phyloP scores from a whole-genome alignment of 2,888 invertebrate genomes.

The Melipona beecheii region DNA sequence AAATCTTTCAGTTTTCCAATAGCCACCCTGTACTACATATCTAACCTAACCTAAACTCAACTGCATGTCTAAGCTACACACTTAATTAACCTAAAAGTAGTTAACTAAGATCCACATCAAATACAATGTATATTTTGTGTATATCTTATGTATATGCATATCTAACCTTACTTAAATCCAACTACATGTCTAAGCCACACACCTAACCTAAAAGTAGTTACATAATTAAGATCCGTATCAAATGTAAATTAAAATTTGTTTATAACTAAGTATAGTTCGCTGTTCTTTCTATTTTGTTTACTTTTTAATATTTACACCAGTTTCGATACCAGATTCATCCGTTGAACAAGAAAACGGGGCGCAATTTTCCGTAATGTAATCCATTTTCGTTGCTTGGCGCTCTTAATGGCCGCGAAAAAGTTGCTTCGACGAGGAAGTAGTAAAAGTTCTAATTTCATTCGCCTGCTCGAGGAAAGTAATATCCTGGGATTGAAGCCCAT shows the following conservation, averaged over 20 bases:
- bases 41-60: too few relatives aligned
- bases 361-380: constrained; percentile 48
- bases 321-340: constrained; percentile 17
- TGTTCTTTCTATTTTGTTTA: background rate
- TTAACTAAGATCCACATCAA: too few relatives aligned
- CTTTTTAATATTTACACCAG: constrained; percentile 9
- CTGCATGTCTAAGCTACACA: too few relatives aligned
- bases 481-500: constrained; percentile 31
- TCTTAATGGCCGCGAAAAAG: constrained; percentile 37
- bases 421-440: constrained; percentile 33
- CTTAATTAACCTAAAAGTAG: too few relatives aligned
- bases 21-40: too few relatives aligned
- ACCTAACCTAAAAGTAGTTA: too few relatives aligned
- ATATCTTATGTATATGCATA: too few relatives aligned
- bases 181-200: too few relatives aligned
- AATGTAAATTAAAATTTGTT: background rate
- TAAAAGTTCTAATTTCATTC: constrained; percentile 51
- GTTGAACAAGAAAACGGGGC: constrained; percentile 3
- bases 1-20: too few relatives aligned
- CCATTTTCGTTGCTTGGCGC: constrained; percentile 44
- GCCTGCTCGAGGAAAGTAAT: constrained; percentile 40
- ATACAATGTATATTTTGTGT: too few relatives aligned
- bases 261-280: background rate
- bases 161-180: too few relatives aligned
- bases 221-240: too few relatives aligned